These are phyloP conservation scores for Spea multiplicata DNA, from an alignment of 2,113 vertebrate genomes.

Conservation along the genomic window DNA sequence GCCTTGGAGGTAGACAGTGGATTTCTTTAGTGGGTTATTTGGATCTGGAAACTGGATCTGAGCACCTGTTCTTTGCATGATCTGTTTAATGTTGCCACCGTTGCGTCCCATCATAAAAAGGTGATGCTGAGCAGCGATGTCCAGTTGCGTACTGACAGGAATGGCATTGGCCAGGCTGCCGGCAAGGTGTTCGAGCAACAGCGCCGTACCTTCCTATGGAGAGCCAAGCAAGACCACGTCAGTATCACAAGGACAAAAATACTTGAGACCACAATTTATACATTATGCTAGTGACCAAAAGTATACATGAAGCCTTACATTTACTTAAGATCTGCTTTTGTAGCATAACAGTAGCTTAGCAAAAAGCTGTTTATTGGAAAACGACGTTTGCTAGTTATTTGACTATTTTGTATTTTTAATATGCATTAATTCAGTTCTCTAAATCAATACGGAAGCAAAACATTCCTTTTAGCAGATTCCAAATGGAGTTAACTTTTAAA, in stretches of 20 bases:
- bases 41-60: constrained; percentile 98
- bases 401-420: too few species aligned
- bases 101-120: constrained; percentile 97
- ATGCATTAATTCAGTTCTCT: too few species aligned
- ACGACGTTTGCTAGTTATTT: too few species aligned
- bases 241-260: background rate
- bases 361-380: too few species aligned
- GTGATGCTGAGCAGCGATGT: constrained; percentile 95
- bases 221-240: background rate
- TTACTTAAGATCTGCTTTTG: too few species aligned
- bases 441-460: too few species aligned
- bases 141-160: constrained; percentile 90
- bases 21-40: constrained; percentile 90
- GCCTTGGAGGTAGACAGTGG: constrained; percentile 98
- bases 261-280: too few species aligned
- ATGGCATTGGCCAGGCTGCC: constrained; percentile 89
- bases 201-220: constrained; percentile 82
- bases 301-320: too few species aligned
- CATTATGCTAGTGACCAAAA: too few species aligned
- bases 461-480: too few species aligned
- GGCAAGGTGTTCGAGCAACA: constrained; percentile 90
- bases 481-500: too few species aligned
- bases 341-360: too few species aligned
- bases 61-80: constrained; percentile 94
- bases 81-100: constrained; percentile 94